Evolutionary conservation across 2,797 vertebrate genomes (phyloP).

Genomic region (Allobates femoralis): DNA sequence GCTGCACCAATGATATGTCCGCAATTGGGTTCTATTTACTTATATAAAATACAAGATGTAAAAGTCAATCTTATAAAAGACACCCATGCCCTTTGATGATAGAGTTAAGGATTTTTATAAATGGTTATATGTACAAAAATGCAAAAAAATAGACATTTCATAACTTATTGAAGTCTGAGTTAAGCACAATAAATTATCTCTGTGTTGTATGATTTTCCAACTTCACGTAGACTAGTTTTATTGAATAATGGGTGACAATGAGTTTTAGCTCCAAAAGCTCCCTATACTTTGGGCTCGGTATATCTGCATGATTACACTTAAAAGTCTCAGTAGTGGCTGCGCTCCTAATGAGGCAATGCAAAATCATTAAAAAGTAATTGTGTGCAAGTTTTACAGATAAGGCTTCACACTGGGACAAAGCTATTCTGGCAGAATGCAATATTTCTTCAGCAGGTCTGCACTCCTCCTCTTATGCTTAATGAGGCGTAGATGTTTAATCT

Average conservation of each 20-base stretch:
- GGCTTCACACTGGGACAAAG: slow-evolving; percentile 71
- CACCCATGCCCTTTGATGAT: too few relatives aligned
- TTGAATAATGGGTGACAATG: slow-evolving; percentile 44
- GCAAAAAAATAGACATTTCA: background rate
- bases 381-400: slow-evolving; percentile 75
- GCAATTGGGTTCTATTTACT: too few relatives aligned
- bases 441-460: slow-evolving; percentile 70
- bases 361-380: slow-evolving; percentile 79
- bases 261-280: slow-evolving; percentile 58
- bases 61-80: too few relatives aligned
- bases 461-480: slow-evolving; percentile 80
- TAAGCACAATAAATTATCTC: background rate
- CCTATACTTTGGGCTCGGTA: slow-evolving; percentile 57
- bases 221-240: slow-evolving; percentile 18
- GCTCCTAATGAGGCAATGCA: slow-evolving; percentile 77
- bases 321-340: slow-evolving; percentile 71
- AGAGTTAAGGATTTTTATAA: too few relatives aligned
- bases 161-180: background rate
- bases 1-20: too few relatives aligned
- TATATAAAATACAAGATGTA: too few relatives aligned
- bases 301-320: slow-evolving; percentile 75
- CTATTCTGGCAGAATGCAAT: slow-evolving; percentile 72
- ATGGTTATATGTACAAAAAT: too few relatives aligned
- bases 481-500: slow-evolving; percentile 79
- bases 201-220: background rate